These are phyloP conservation scores for Incurvaria masculella DNA, from an alignment of 2,888 invertebrate genomes.

Conservation along the genomic window DNA sequence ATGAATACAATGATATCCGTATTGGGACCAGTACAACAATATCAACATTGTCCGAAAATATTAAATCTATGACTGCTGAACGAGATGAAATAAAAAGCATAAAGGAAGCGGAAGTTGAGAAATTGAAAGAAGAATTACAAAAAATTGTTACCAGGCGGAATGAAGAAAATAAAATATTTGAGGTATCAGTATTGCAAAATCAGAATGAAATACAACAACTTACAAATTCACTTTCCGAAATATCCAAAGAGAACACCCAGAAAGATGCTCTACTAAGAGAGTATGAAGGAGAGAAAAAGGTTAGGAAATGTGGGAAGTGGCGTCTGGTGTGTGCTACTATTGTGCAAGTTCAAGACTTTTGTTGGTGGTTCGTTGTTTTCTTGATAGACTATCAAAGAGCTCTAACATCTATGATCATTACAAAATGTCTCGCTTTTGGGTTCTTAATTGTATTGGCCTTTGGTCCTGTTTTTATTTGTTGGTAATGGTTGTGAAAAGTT, in stretches of 20 bases:
- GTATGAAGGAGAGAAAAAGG: conserved; percentile 31
- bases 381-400: no score
- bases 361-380: no score
- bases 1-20: conserved; percentile 20
- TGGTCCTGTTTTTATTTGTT: no score
- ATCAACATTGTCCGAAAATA: conserved; percentile 24
- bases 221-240: conserved; percentile 29
- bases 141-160: conserved; percentile 1
- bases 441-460: no score
- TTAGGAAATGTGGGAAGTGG: conserved; percentile 22
- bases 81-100: conserved; percentile 21
- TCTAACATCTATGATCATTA: no score
- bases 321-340: not conserved
- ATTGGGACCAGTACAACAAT: conserved; percentile 22
- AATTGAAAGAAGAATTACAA: conserved; percentile 24
- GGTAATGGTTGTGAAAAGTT: no score
- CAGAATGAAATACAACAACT: conserved; percentile 23
- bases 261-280: conserved; percentile 24
- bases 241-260: conserved; percentile 11
- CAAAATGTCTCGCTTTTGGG: no score
- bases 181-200: not conserved
- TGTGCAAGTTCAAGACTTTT: not conserved
- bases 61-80: conserved; percentile 23
- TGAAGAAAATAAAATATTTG: not conserved
- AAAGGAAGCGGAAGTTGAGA: conserved; percentile 28